Evolutionary conservation across 2,797 vertebrate genomes (phyloP), one percentile per base, ranked within the genome.

Genomic region (Lindbergichthys nudifrons): DNA sequence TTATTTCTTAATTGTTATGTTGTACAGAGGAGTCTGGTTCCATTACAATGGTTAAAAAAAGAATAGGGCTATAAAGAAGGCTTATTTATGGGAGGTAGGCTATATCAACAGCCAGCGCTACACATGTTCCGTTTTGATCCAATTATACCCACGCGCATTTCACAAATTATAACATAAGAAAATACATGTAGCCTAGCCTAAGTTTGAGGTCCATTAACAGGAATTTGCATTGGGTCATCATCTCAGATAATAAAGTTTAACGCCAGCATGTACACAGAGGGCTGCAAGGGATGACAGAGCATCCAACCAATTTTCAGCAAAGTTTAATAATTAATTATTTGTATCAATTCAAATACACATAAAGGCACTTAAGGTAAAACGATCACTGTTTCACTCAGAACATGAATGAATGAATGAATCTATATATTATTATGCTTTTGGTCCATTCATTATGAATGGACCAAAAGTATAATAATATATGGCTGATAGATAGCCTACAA

Each of bases 211-310:
- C 45, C 62, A 59, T 58, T 59, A 73, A 21, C 65, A 26, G 65
- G 70, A 0, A 73, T 84, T 81, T 83, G 26, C 63, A 78, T 59
- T 65, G 73, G 70, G 42, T 81, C 53, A 56, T 69, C 21, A 13
- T 64, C 41, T 83, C 50, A 51, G 10, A 75, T 26, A 63, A 63
- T 67, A 47, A 52, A 26, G n/a, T 50, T 78, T 70, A 14, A 47
- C 26, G 45, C 46, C 50, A 70, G 51, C 51, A 73, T 26, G 46
- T 1, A 63, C 18, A 39, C 9, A 48, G 18, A 78, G 54, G 73
- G 48, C 32, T 61, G 54, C 15, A 43, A 69, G 62, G 52, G 46
- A 62, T 74, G n/a, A 16, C 19, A 56, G 32, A 59, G 53, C 54
- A 77, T 60, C 30, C 46, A 56, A 59, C 73, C 63, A 41, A 45